These are phyloP conservation scores for Lacerta bilineata DNA, from an alignment of 2,797 vertebrate species.

Conservation along the genomic window DNA sequence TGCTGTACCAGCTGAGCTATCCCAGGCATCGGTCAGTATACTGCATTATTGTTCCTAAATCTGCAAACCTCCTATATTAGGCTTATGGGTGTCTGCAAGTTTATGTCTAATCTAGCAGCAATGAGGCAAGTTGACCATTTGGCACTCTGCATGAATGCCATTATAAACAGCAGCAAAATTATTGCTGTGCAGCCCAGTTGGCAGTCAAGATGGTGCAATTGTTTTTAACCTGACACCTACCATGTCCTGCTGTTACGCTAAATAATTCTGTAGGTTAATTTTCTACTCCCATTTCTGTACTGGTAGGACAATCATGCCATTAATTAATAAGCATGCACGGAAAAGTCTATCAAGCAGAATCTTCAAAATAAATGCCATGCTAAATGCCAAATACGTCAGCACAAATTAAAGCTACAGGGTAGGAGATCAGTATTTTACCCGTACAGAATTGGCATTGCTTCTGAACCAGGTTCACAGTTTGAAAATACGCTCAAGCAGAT, in stretches of 20 bases:
- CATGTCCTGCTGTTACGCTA: background rate
- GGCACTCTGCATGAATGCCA: background rate
- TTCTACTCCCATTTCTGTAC: constrained; percentile 2
- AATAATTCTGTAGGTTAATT: constrained; percentile 19
- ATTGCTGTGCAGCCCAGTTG: background rate
- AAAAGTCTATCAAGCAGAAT: constrained; percentile 16
- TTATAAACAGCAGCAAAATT: background rate
- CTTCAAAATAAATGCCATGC: constrained; percentile 12
- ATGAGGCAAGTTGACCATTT: constrained; percentile 24
- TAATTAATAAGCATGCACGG: constrained; percentile 15
- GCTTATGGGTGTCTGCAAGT: background rate
- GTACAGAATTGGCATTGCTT: constrained; percentile 33
- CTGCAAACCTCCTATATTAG: background rate
- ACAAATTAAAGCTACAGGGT: constrained; percentile 16
- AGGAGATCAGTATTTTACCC: background rate
- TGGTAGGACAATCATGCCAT: background rate
- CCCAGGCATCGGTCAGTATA: background rate
- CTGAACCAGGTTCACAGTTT: constrained; percentile 46
- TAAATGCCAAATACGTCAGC: constrained; percentile 14
- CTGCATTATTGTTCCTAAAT: background rate
- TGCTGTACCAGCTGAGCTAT: no score
- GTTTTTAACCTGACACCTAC: constrained; percentile 12
- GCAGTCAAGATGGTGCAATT: background rate
- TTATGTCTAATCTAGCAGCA: background rate
- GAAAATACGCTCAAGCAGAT: constrained; percentile 45